A percentile compares a stretch with the other conserved stretches of the same genome.
These are phyloP conservation scores for Apodemus speciosus DNA, from an alignment of 2,113 vertebrate genomes.

Conservation along the genomic window DNA sequence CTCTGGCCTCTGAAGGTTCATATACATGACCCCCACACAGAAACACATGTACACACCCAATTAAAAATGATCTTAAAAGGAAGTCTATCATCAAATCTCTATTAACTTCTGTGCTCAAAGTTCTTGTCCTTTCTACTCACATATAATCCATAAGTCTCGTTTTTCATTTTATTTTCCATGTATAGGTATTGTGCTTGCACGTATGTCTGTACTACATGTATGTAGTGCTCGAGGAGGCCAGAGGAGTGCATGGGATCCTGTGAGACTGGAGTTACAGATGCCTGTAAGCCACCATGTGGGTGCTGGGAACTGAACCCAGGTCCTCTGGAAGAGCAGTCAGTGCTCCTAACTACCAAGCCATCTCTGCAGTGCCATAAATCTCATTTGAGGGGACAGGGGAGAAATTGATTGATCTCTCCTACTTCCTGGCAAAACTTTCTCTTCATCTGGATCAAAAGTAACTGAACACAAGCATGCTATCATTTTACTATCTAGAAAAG, in stretches of 20 bases:
- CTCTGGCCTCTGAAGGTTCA: not conserved
- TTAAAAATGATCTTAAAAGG: not conserved
- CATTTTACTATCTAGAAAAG: constrained; percentile 9
- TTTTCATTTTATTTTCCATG: not conserved
- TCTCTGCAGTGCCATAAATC: not conserved
- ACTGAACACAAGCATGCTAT: not conserved
- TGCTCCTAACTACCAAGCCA: not conserved
- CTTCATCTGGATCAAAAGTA: not conserved
- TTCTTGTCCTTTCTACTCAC: not conserved
- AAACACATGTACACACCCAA: not conserved
- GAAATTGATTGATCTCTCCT: not conserved
- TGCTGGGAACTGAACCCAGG: not conserved
- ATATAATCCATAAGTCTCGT: not conserved
- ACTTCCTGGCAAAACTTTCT: not conserved
- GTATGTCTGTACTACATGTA: not conserved
- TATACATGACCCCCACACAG: not conserved
- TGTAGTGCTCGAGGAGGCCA: not conserved
- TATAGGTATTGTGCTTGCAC: not conserved
- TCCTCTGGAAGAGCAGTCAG: not conserved
- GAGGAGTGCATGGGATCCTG: not conserved
- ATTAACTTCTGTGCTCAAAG: not conserved
- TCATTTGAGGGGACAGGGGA: not conserved
- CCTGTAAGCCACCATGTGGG: too few species aligned
- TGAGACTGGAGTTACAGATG: not conserved
- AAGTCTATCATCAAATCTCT: not conserved